Conservation (phyloP, 2,113 vertebrate species). For the Coturnix japonica region DNA sequence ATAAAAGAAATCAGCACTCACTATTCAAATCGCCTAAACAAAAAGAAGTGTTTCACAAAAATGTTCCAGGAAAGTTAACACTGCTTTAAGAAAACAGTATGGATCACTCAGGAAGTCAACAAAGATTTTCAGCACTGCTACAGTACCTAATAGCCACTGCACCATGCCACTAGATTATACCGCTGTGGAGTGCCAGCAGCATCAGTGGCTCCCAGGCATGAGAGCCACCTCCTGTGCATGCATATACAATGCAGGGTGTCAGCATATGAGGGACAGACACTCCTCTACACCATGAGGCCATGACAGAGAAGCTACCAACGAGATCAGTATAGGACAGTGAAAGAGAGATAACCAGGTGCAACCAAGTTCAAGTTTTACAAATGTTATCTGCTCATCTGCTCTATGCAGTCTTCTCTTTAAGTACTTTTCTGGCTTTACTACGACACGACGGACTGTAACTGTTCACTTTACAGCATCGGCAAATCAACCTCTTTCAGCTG, state of each 20-base stretch:
- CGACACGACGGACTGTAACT: slow-evolving; percentile 65
- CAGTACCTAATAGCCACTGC: rapidly evolving
- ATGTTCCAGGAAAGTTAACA: neutral
- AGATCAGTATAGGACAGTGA: slow-evolving; percentile 62
- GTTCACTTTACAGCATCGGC: slow-evolving; percentile 65
- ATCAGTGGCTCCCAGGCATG: neutral
- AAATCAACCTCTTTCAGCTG: slow-evolving; percentile 55
- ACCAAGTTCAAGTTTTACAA: slow-evolving; percentile 50
- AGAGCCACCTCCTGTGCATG: neutral
- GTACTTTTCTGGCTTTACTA: slow-evolving; percentile 54
- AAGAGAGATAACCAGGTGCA: slow-evolving; percentile 72
- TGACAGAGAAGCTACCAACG: slow-evolving; percentile 68
- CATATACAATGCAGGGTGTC: rapidly evolving
- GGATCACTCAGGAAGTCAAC: rapidly evolving
- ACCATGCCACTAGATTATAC: rapidly evolving
- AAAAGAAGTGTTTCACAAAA: neutral
- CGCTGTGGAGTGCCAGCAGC: neutral
- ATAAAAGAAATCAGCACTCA: neutral
- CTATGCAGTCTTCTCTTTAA: slow-evolving; percentile 35
- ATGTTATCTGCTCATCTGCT: slow-evolving; percentile 69
- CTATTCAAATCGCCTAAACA: neutral
- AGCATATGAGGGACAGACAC: neutral
- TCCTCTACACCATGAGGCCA: neutral
- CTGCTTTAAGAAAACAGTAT: neutral
- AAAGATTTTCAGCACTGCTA: neutral